These are phyloP conservation scores for Ctena decussata DNA, from an alignment of 2,888 invertebrate species.

Conservation along the genomic window DNA sequence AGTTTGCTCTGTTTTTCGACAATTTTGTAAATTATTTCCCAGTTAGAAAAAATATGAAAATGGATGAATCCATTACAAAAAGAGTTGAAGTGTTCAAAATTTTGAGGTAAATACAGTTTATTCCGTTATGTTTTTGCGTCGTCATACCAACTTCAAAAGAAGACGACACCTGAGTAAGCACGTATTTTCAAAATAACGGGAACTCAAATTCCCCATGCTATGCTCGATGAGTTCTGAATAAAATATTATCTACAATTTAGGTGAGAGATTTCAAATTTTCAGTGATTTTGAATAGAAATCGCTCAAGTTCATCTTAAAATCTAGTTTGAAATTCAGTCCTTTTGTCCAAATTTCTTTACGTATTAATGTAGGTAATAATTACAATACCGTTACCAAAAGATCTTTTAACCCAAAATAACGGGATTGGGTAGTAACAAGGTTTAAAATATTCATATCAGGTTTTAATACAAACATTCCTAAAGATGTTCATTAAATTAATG, in stretches of 20 bases:
- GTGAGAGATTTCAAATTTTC: conserved; percentile 8
- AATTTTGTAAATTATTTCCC: too few relatives aligned
- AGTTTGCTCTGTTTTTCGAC: too few relatives aligned
- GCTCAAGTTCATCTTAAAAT: conserved; percentile 3
- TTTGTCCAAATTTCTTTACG: not conserved
- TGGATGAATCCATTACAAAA: too few relatives aligned
- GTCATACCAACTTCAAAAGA: not conserved
- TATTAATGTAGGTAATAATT: not conserved
- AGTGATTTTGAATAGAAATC: conserved; percentile 12
- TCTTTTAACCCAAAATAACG: not conserved
- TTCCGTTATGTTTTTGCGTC: not conserved
- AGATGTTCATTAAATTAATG: too few relatives aligned
- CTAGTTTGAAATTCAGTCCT: not conserved
- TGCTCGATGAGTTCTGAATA: not conserved
- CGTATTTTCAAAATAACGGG: conserved; percentile 1
- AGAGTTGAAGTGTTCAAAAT: too few relatives aligned
- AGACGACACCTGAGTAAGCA: not conserved
- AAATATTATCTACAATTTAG: not conserved
- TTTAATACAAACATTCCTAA: not conserved
- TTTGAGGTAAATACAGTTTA: too few relatives aligned
- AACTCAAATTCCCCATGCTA: not conserved
- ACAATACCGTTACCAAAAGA: not conserved
- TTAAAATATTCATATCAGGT: not conserved
- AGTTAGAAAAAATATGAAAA: too few relatives aligned
- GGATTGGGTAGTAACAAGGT: not conserved